Percentiles rank a stretch among this genome's conserved stretches.
Conservation (phyloP, 1,140 invertebrate genomes). For the Lepidotrigona ventralis region DNA sequence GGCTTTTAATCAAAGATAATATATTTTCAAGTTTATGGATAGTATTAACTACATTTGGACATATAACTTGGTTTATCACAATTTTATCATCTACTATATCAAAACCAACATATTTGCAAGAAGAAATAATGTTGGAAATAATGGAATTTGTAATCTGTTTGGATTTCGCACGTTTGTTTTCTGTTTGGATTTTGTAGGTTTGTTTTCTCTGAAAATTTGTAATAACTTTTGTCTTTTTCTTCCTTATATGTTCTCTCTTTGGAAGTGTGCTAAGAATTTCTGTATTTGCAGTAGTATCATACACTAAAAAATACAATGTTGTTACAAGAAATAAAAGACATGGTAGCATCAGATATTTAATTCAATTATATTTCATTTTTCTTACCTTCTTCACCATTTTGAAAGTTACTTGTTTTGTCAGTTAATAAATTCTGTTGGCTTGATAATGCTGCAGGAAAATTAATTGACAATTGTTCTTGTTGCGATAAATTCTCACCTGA, state of each 20-base stretch:
- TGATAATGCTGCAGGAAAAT: background rate
- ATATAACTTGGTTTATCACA: constrained; percentile 28
- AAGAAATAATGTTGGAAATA: constrained; percentile 42
- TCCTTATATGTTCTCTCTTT: constrained; percentile 61
- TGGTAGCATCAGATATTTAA: constrained; percentile 36
- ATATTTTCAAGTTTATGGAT: constrained; percentile 54
- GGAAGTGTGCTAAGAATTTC: background rate
- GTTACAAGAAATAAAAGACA: background rate
- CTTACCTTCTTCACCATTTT: constrained; percentile 12
- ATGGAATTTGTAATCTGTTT: constrained; percentile 56
- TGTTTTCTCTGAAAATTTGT: constrained; percentile 27
- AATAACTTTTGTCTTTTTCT: constrained; percentile 30
- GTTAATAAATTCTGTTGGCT: background rate
- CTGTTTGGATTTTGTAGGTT: constrained; percentile 54
- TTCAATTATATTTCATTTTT: constrained; percentile 39
- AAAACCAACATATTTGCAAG: constrained; percentile 67
- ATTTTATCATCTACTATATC: constrained; percentile 36
- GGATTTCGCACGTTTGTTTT: constrained; percentile 53
- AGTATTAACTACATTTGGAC: constrained; percentile 21
- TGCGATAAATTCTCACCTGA: background rate
- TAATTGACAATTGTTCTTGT: constrained; percentile 1
- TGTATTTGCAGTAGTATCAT: too few species aligned
- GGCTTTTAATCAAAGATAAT: constrained; percentile 61
- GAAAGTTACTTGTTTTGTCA: background rate
- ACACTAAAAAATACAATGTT: background rate